Base-by-base conservation (phyloP, 2,113 vertebrate genomes). In the rabbit (Oryctolagus cuniculus) region DNA sequence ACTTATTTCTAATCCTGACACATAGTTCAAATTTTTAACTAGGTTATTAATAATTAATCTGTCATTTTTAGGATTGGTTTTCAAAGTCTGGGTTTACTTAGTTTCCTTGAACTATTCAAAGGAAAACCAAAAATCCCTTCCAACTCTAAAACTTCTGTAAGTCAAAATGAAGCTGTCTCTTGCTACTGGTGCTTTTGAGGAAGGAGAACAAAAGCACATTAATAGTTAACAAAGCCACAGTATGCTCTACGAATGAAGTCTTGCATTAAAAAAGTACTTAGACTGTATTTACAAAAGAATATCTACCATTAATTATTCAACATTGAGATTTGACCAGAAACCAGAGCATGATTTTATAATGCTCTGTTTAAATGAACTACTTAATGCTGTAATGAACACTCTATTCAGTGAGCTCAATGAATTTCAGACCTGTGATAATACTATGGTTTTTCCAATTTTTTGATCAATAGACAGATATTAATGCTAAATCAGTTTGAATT, bases 291-390 rank as follows among this genome's bases (percentile, higher is more conserved):
- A 97, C 87, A 96, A 96, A 96, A 96, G 94, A 92, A 93, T 74
- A 53, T 22, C 1, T 61, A 53, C 27, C 55, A 64, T 96, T 97
- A 98, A 97, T 58, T 95, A 97, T 96, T 0, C 51, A 97, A 66
- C 95, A 96, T 97, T 98, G 96, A 95, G 17, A 97, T 96, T 63
- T 97, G 97, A 97, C 97, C 93, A 97, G 91, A 96, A 96, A 95
- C 95, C 89, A 95, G 89, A 93, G 89, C 80, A 93, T 95, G 94
- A 97, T 84, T 97, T 95, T 95, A 93, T 79, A 95, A 97, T 94
- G 94, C 70, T 96, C 95, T 92, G 94, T 97, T 98, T 89, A 98
- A 96, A 97, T 89, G 96, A 98, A 98, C 94, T 97, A 91, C 92
- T 97, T 97, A 81, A 96, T 16, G 96, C 92, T 97, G 89, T 95